These are phyloP conservation scores for Cherax quadricarinatus DNA, from an alignment of 1,140 invertebrate genomes.

Conservation along the genomic window DNA sequence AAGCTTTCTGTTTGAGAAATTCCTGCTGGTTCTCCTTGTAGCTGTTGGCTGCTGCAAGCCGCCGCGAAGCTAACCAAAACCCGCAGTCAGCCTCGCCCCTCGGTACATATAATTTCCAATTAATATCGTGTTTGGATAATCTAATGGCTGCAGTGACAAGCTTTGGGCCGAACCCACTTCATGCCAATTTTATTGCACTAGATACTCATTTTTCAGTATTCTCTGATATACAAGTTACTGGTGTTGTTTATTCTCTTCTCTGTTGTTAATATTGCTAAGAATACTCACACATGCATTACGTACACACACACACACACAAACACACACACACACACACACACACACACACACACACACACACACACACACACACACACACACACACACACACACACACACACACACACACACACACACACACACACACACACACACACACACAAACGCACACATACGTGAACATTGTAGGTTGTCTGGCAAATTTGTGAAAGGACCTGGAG, in stretches of 20 bases:
- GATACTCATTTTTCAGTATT: not conserved
- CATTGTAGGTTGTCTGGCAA: not conserved
- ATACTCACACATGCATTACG: not conserved
- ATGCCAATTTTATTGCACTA: not conserved
- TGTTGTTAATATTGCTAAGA: not conserved
- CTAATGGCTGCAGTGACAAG: not conserved
- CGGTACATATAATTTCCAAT: not conserved
- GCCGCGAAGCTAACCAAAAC: not conserved
- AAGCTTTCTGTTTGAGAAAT: no score
- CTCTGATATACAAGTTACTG: not conserved
- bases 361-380: not conserved
- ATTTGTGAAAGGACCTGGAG: no score
- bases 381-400: not conserved
- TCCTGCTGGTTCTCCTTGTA: not conserved
- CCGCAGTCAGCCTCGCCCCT: not conserved
- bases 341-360: conserved; percentile 6
- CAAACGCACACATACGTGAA: not conserved
- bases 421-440: not conserved
- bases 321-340: conserved; percentile 44
- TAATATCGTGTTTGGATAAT: not conserved
- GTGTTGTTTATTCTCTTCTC: not conserved
- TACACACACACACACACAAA: conserved; percentile 36
- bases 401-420: not conserved
- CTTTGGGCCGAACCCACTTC: not conserved
- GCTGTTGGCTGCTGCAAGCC: not conserved